phyloP scores from a whole-genome alignment of 2,113 vertebrate genomes.

The Bostrychus sinensis region DNA sequence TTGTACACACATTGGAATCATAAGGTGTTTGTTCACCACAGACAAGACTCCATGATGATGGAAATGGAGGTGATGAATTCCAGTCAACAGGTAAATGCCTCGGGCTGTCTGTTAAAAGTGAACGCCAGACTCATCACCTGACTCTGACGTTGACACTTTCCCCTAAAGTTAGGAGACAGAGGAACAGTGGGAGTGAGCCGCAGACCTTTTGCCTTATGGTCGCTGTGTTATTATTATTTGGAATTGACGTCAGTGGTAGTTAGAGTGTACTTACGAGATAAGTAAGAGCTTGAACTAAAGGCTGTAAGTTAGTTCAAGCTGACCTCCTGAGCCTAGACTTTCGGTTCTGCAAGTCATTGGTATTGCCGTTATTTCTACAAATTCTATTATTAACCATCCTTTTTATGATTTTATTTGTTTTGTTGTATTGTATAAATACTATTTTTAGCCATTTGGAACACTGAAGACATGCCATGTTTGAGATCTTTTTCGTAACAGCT shows the following conservation, averaged over 20 bases:
- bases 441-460: slow-evolving; percentile 6
- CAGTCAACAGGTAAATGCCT: slow-evolving; percentile 80
- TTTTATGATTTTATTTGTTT: too few species aligned
- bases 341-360: slow-evolving; percentile 56
- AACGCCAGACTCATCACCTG: neutral
- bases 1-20: slow-evolving; percentile 19
- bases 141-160: slow-evolving; percentile 9
- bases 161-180: neutral
- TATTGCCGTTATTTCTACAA: slow-evolving; percentile 36
- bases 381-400: too few species aligned
- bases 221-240: neutral
- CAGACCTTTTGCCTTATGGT: neutral
- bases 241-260: too few species aligned
- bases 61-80: slow-evolving; percentile 75
- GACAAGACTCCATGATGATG: slow-evolving; percentile 70
- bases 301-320: too few species aligned
- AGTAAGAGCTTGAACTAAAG: slow-evolving; percentile 7
- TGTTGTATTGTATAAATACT: too few species aligned
- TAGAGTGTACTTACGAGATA: neutral
- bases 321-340: slow-evolving; percentile 10
- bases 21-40: slow-evolving; percentile 24
- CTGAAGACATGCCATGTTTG: slow-evolving; percentile 8
- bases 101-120: neutral
- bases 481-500: slow-evolving; percentile 27
- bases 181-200: too few species aligned